These are phyloP conservation scores for Masticophis lateralis DNA, from an alignment of 2,797 vertebrate species.

Conservation along the genomic window DNA sequence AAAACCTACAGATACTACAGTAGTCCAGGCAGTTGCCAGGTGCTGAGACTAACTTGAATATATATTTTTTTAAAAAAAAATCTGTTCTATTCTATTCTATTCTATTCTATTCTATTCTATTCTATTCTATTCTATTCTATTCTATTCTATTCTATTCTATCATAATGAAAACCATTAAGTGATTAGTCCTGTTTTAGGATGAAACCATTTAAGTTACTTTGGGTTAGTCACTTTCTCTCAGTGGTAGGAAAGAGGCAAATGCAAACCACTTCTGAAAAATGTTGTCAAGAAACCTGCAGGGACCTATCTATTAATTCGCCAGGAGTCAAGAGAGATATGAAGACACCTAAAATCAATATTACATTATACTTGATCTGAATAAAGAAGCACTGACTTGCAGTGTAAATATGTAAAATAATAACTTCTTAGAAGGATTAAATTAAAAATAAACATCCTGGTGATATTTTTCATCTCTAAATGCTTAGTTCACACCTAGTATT, in stretches of 20 bases:
- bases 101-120: no score
- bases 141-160: no score
- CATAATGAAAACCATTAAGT: neutral
- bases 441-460: neutral
- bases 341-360: neutral
- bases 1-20: neutral
- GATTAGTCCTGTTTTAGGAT: neutral
- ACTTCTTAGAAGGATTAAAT: neutral
- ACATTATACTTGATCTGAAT: neutral
- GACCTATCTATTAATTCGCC: neutral
- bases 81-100: no score
- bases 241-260: neutral
- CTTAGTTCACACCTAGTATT: neutral
- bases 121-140: no score
- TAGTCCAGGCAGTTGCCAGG: neutral
- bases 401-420: neutral
- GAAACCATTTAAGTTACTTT: neutral
- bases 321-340: neutral
- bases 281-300: neutral
- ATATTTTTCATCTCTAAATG: neutral
- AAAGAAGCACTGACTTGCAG: neutral
- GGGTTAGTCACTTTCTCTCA: neutral
- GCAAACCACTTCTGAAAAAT: neutral
- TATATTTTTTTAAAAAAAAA: neutral
- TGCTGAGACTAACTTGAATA: neutral